Evolutionary conservation across 2,797 vertebrate genomes (phyloP).

Genomic region (Pantherophis alleghaniensis): DNA sequence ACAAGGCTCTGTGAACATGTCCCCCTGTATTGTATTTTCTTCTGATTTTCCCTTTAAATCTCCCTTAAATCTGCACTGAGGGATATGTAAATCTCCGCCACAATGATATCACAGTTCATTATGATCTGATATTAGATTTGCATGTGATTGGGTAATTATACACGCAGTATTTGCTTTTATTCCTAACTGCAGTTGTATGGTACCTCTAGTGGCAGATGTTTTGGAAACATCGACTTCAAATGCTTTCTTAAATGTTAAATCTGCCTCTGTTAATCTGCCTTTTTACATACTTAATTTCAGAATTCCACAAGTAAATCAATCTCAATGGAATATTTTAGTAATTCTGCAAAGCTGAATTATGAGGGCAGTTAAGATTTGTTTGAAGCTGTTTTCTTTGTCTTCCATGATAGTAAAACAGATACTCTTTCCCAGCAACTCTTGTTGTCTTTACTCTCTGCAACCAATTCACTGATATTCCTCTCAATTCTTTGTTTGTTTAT

Average conservation of each 20-base stretch:
- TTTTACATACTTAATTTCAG: neutral
- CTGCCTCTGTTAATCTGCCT: neutral
- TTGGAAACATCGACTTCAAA: neutral
- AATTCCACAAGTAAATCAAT: neutral
- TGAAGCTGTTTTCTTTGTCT: neutral
- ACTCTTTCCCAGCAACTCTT: neutral
- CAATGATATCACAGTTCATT: neutral
- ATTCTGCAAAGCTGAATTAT: neutral
- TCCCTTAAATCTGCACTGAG: neutral
- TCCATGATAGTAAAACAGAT: neutral
- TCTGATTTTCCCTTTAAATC: neutral
- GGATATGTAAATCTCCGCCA: neutral
- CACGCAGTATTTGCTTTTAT: neutral
- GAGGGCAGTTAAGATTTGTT: neutral
- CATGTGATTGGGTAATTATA: neutral
- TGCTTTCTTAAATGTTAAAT: neutral
- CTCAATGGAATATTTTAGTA: neutral
- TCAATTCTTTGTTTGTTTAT: neutral
- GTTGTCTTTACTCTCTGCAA: neutral
- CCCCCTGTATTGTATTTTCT: neutral
- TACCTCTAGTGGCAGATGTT: neutral
- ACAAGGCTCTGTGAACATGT: neutral
- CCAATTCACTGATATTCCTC: neutral
- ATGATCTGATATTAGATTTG: neutral
- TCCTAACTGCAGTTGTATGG: neutral